These are phyloP conservation scores for Euthynnus affinis DNA, from an alignment of 2,797 vertebrate genomes.

Conservation along the genomic window DNA sequence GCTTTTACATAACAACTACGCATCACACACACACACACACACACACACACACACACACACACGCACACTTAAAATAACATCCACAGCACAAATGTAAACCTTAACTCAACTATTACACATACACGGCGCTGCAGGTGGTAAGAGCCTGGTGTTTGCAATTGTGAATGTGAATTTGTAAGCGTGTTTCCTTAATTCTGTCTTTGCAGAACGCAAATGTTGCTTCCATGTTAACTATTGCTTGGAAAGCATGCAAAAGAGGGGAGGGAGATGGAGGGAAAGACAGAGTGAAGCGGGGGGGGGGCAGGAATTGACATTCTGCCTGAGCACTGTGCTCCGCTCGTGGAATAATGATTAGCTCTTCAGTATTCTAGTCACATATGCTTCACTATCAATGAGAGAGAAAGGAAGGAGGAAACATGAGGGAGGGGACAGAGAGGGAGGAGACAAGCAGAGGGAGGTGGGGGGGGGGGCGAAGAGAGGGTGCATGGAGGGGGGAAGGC, in stretches of 20 bases:
- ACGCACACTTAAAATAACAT: constrained; percentile 60
- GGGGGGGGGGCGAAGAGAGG: constrained; percentile 20
- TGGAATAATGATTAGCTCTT: constrained; percentile 89
- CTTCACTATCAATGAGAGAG: constrained; percentile 87
- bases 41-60: constrained; percentile 34
- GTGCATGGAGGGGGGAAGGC: constrained; percentile 18
- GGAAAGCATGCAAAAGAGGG: constrained; percentile 67
- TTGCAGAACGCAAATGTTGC: constrained; percentile 57
- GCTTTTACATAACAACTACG: constrained; percentile 77
- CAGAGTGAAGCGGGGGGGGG: constrained; percentile 48
- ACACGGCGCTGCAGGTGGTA: constrained; percentile 58
- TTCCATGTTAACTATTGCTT: constrained; percentile 79
- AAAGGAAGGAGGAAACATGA: constrained; percentile 51
- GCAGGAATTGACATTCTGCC: constrained; percentile 84
- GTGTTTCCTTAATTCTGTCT: constrained; percentile 52
- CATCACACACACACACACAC: constrained; percentile 46
- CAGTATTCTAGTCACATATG: constrained; percentile 87
- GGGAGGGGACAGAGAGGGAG: constrained; percentile 59
- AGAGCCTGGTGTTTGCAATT: constrained; percentile 38
- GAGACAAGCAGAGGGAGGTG: constrained; percentile 17
- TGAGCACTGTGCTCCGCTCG: constrained; percentile 77
- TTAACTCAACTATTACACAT: constrained; percentile 45
- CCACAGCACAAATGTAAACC: constrained; percentile 63
- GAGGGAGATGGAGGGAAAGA: constrained; percentile 55
- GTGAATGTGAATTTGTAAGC: constrained; percentile 21